Evolutionary conservation across 2,113 vertebrate species (phyloP), one percentile per base, ranked within the genome.

Genomic region (Strigops habroptila): DNA sequence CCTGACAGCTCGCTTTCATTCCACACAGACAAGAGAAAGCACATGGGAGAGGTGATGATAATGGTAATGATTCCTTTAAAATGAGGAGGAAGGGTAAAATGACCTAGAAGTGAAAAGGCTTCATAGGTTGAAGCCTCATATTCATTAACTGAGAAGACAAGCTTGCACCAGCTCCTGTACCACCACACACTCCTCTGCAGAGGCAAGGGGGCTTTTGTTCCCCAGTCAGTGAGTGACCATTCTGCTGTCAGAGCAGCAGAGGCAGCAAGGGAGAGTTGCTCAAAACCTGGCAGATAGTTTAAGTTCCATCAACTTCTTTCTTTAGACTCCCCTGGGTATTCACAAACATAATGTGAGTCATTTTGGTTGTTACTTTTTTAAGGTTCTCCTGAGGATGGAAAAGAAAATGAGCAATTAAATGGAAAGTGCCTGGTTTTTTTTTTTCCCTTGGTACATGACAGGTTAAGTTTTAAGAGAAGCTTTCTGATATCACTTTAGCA

Each of bases 391-490:
- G 12, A 67, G 35, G 30, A 51, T 74, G 55, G 41, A 31, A 88
- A 82, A 41, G 18, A 23, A 91, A 79, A 60, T 3, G 4, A 82
- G 59, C 74, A 73, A 31, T 43, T 48, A 51, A 70, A 12, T 64
- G 33, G 28, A 43, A 71, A 27, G 30, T 43, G 18, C 41, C 7
- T 41, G 41, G 39, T 31, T 46, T 48, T 68, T 46, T 48, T 68
- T 86, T 70, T 79, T 85, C 33, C 19, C 10, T 69, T 79, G 83
- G 95, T 71, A 69, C 1, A 0, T 57, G 80, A 88, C 53, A 86
- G 92, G 88, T 95, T 96, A 96, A 95, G 86, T 88, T 96, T 84
- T 53, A 92, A 92, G 80, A 93, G 62, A 28, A 88, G 92, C 90
- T 93, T 94, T 82, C 80, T 88, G 95, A 23, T 94, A 92, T 33